Conservation (phyloP, 2,888 invertebrate genomes). For the Parnassius glacialis region DNA sequence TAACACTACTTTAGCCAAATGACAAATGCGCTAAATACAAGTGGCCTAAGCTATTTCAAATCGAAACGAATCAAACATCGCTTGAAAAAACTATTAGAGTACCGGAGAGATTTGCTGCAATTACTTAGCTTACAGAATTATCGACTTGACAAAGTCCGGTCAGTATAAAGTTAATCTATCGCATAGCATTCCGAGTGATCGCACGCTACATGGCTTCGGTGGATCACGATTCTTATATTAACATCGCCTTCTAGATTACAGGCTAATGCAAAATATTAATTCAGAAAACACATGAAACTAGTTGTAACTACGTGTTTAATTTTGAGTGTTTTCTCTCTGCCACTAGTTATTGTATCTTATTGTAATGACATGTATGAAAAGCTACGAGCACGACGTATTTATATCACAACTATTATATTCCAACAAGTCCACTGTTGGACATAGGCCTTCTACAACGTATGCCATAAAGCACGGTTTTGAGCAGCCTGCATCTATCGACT, state of each 20-base stretch:
- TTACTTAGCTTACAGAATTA: slow-evolving; percentile 6
- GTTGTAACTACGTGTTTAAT: slow-evolving; percentile 10
- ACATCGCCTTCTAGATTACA: slow-evolving; percentile 47
- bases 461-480: no score
- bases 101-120: slow-evolving; percentile 8
- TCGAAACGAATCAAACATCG: no score
- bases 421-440: no score
- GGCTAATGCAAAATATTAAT: slow-evolving; percentile 60
- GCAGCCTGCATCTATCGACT: no score
- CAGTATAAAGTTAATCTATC: slow-evolving; percentile 17
- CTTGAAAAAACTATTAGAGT: slow-evolving; percentile 1
- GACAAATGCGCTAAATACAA: no score
- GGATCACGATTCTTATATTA: slow-evolving; percentile 51
- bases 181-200: slow-evolving; percentile 18
- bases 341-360: no score
- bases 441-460: no score
- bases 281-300: slow-evolving; percentile 29
- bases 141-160: slow-evolving; percentile 24
- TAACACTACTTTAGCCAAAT: no score
- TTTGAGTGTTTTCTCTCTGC: neutral
- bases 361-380: no score
- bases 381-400: no score
- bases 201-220: slow-evolving; percentile 28
- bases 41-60: no score
- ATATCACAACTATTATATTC: no score